phyloP scores from a whole-genome alignment of 2,888 invertebrate species.

The Eupithecia subumbrata region DNA sequence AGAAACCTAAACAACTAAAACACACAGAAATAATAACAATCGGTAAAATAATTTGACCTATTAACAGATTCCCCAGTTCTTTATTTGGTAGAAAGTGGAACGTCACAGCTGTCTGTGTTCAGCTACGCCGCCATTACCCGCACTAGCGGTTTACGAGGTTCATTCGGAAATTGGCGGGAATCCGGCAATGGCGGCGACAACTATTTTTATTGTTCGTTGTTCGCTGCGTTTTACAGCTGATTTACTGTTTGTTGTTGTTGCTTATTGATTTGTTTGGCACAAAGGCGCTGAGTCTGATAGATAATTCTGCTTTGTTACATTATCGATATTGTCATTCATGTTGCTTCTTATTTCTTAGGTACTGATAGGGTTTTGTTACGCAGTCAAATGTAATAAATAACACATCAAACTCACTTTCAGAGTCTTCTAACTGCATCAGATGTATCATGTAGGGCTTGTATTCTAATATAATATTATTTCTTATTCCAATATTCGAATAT shows the following conservation, averaged over 20 bases:
- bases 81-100: not conserved
- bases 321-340: not conserved
- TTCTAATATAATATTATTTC: too few species aligned
- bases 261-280: slow-evolving; percentile 26
- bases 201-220: slow-evolving; percentile 31
- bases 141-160: slow-evolving; percentile 31
- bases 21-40: too few species aligned
- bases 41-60: not conserved
- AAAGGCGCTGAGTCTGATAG: slow-evolving; percentile 20
- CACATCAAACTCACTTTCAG: not conserved
- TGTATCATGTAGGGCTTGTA: too few species aligned
- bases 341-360: too few species aligned
- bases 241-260: slow-evolving; percentile 32
- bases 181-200: slow-evolving; percentile 29
- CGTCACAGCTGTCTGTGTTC: not conserved
- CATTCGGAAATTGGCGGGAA: slow-evolving; percentile 33
- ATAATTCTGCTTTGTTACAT: slow-evolving; percentile 9
- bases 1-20: too few species aligned
- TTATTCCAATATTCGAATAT: too few species aligned
- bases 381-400: not conserved
- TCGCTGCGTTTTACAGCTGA: slow-evolving; percentile 35
- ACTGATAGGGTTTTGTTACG: not conserved
- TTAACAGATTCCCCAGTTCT: not conserved
- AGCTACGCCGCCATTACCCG: slow-evolving; percentile 19
- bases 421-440: too few species aligned